A percentile compares a stretch with the other conserved stretches of the same genome.
These are phyloP conservation scores for Ctena decussata DNA, from an alignment of 2,888 invertebrate genomes.

Conservation along the genomic window DNA sequence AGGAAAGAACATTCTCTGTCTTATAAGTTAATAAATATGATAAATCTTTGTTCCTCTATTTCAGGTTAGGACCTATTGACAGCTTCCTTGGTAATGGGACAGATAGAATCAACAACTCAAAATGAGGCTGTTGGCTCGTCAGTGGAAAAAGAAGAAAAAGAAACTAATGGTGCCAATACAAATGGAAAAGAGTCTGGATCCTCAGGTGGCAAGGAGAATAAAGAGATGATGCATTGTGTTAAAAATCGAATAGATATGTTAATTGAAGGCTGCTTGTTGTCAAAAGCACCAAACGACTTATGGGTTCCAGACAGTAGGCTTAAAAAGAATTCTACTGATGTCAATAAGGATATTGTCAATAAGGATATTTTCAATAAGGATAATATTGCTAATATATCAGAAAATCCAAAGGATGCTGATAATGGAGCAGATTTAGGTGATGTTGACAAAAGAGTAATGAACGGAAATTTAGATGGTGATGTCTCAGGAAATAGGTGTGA, in stretches of 20 bases:
- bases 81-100: background rate
- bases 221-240: conserved; percentile 52
- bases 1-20: too few species aligned
- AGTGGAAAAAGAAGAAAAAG: background rate
- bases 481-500: background rate
- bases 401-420: background rate
- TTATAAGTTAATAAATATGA: too few species aligned
- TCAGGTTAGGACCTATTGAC: conserved; percentile 3
- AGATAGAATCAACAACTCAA: background rate
- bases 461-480: background rate
- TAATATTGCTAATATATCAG: background rate
- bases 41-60: too few species aligned
- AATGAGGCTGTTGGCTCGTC: background rate
- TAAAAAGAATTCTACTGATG: conserved; percentile 6
- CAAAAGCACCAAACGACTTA: conserved; percentile 27
- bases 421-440: background rate
- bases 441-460: background rate
- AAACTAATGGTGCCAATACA: background rate
- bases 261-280: conserved; percentile 67
- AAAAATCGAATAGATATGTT: conserved; percentile 70
- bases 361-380: background rate
- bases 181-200: background rate
- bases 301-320: background rate
- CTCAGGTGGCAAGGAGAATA: conserved; percentile 2
- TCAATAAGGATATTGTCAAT: too few species aligned